These are phyloP conservation scores for Diorhabda sublineata DNA, from an alignment of 1,140 invertebrate genomes.

Conservation along the genomic window DNA sequence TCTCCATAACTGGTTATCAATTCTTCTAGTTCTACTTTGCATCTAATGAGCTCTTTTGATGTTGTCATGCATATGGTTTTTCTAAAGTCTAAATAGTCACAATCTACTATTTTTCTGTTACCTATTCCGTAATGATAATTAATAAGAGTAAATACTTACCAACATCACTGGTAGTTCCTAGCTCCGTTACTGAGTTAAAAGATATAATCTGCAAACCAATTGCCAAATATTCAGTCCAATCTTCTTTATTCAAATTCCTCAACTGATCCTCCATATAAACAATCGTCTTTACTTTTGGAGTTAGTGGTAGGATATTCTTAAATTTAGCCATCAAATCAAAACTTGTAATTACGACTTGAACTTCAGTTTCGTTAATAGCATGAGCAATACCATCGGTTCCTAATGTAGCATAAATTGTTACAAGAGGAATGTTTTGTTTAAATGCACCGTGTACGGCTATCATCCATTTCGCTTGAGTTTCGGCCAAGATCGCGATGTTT, in stretches of 20 bases:
- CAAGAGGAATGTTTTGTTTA: conserved; percentile 87
- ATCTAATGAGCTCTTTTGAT: no score
- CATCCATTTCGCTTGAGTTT: conserved; percentile 96
- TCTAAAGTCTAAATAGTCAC: no score
- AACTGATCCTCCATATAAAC: conserved; percentile 87
- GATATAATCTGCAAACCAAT: conserved; percentile 60
- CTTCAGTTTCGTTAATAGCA: conserved; percentile 94
- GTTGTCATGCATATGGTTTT: no score
- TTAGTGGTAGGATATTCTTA: conserved; percentile 65
- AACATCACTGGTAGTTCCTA: conserved; percentile 45
- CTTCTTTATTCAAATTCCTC: conserved; percentile 55
- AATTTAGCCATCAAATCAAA: conserved; percentile 86
- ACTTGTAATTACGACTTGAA: conserved; percentile 81
- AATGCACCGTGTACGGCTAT: conserved; percentile 89
- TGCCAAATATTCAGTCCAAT: conserved; percentile 57
- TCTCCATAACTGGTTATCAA: no score
- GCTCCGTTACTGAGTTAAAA: conserved; percentile 54
- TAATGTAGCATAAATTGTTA: conserved; percentile 93
- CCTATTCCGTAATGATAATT: no score
- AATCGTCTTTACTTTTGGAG: conserved; percentile 69
- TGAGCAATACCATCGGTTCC: conserved; percentile 94
- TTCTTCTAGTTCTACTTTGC: no score
- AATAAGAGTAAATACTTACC: conserved; percentile 16
- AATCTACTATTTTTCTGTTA: no score
- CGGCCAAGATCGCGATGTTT: conserved; percentile 87